A percentile compares a stretch with the other conserved stretches of the same genome.
Evolutionary conservation across 2,888 invertebrate genomes (phyloP).

Genomic region (Drosophila kanekoi): DNA sequence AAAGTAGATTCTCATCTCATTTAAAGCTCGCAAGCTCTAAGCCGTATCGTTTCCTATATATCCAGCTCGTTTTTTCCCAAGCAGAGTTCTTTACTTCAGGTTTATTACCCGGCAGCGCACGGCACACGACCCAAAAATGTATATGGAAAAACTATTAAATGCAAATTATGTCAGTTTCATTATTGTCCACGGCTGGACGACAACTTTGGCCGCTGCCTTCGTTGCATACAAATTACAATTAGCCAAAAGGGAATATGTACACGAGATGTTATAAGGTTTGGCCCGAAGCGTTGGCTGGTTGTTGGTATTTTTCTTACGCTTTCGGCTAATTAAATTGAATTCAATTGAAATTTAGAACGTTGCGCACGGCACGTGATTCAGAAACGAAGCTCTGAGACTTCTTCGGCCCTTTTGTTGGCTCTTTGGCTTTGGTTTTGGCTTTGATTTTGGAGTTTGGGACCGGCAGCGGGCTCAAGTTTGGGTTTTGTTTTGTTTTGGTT

Average conservation of each 20-base stretch:
- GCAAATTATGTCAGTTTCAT: conserved; percentile 76
- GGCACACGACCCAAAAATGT: conserved; percentile 22
- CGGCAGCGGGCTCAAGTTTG: conserved; percentile 1
- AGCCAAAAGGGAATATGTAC: conserved; percentile 8
- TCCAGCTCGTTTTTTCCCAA: too few relatives aligned
- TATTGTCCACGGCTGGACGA: conserved; percentile 49
- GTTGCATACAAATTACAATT: conserved; percentile 71
- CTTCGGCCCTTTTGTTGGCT: conserved; percentile 37
- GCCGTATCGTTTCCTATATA: too few relatives aligned
- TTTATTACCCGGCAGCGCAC: too few relatives aligned
- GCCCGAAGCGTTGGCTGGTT: conserved; percentile 36
- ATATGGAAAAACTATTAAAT: conserved; percentile 66
- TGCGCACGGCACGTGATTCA: conserved; percentile 75
- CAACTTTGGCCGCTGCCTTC: conserved; percentile 27
- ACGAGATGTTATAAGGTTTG: conserved; percentile 37
- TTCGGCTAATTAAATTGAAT: conserved; percentile 79
- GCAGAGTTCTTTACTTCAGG: too few relatives aligned
- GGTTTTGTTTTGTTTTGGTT: conserved; percentile 37
- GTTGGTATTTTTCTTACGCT: conserved; percentile 68
- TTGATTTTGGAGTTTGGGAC: neutral
- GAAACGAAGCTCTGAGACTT: conserved; percentile 33
- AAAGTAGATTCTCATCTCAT: too few relatives aligned
- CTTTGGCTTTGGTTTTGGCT: conserved; percentile 24
- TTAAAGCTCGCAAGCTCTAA: too few relatives aligned
- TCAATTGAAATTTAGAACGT: conserved; percentile 80